These are phyloP conservation scores for Diadophis punctatus DNA, from an alignment of 2,113 vertebrate genomes.

Conservation along the genomic window DNA sequence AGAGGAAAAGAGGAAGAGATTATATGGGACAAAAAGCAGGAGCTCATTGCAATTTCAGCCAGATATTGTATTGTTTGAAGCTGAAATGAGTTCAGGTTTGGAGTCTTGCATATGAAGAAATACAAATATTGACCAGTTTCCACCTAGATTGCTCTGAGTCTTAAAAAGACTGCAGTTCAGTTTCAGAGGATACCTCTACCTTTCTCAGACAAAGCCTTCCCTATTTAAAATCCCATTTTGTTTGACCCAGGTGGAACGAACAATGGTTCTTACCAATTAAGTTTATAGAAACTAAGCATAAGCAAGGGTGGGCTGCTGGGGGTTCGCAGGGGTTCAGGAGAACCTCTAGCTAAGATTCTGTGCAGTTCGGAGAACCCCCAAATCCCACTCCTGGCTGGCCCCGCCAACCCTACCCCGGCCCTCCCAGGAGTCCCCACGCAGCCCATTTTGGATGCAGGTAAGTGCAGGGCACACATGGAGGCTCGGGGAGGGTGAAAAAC, in stretches of 20 bases:
- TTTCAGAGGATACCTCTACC: background rate
- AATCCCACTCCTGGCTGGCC: too few relatives aligned
- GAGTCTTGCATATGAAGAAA: background rate
- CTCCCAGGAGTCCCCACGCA: too few relatives aligned
- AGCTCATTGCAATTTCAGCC: background rate
- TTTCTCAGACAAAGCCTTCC: background rate
- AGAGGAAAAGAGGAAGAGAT: background rate
- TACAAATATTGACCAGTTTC: background rate
- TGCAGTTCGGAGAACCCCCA: too few relatives aligned
- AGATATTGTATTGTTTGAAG: background rate
- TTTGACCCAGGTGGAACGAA: background rate
- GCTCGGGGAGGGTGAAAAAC: too few relatives aligned
- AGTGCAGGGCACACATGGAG: too few relatives aligned
- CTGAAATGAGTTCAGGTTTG: background rate
- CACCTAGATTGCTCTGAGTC: background rate
- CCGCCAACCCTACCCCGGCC: too few relatives aligned
- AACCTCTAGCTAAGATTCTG: too few relatives aligned
- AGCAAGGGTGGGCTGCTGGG: too few relatives aligned
- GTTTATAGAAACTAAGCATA: background rate
- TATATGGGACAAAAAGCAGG: background rate
- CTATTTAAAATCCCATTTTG: background rate
- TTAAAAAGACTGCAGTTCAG: background rate
- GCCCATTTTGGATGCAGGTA: too few relatives aligned
- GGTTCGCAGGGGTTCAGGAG: too few relatives aligned
- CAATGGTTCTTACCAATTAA: background rate